phyloP scores from a whole-genome alignment of 2,888 invertebrate genomes.

The Isotomurus palustris region DNA sequence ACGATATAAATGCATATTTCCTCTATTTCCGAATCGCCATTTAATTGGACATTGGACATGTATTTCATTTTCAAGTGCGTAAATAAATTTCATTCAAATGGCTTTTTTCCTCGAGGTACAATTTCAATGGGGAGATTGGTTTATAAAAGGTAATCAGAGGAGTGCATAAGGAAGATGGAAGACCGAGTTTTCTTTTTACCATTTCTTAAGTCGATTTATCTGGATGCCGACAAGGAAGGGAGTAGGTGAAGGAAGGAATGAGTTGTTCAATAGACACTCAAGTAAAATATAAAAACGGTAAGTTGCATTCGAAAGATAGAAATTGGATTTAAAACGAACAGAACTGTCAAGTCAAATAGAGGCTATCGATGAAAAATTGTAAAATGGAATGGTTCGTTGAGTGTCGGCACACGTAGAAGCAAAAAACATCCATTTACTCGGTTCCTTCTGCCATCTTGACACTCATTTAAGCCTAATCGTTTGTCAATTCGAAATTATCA shows the following conservation, averaged over 20 bases:
- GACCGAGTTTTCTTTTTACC: too few relatives aligned
- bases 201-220: neutral
- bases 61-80: too few relatives aligned
- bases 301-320: neutral
- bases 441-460: conserved; percentile 28
- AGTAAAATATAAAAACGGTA: neutral
- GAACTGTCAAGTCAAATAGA: conserved; percentile 16
- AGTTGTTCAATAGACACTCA: too few relatives aligned
- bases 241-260: neutral
- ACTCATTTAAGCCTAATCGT: conserved; percentile 41
- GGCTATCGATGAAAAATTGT: conserved; percentile 24
- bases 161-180: neutral
- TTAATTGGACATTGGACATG: too few relatives aligned
- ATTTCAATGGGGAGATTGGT: too few relatives aligned
- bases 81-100: too few relatives aligned
- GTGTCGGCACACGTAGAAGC: conserved; percentile 21
- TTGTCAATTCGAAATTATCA: conserved; percentile 35
- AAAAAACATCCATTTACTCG: conserved; percentile 13
- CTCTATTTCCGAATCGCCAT: too few relatives aligned
- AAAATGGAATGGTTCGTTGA: conserved; percentile 19
- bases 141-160: too few relatives aligned
- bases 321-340: conserved; percentile 17
- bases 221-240: neutral
- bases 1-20: too few relatives aligned
- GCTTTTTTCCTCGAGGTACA: too few relatives aligned